phyloP scores from a whole-genome alignment of 2,113 vertebrate genomes.

The Larimichthys polyactis region DNA sequence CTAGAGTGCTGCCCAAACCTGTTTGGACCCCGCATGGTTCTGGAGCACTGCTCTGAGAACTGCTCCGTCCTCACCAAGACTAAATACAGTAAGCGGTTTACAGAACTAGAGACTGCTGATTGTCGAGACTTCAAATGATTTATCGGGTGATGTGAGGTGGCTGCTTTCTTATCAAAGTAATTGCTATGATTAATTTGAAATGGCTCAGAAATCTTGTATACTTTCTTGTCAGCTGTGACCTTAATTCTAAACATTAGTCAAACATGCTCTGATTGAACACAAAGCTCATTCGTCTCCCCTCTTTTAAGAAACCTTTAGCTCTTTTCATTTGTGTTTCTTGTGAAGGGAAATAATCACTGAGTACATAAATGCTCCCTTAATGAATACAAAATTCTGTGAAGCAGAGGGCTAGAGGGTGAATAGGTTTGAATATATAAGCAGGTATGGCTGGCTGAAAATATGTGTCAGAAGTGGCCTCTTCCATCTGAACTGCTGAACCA shows the following conservation, averaged over 20 bases:
- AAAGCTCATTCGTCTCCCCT: neutral
- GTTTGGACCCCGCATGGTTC: constrained; percentile 95
- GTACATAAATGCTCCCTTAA: neutral
- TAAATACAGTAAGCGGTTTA: constrained; percentile 93
- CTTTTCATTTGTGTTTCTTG: constrained; percentile 10
- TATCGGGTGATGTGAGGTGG: neutral
- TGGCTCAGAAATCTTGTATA: neutral
- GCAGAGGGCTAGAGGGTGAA: neutral
- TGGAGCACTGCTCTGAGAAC: constrained; percentile 97
- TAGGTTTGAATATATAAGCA: neutral
- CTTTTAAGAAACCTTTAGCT: neutral
- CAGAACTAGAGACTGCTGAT: neutral
- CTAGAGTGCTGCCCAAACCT: constrained; percentile 98
- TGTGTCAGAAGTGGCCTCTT: constrained; percentile 20
- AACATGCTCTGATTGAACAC: neutral
- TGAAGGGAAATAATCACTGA: constrained; percentile 19
- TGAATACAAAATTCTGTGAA: constrained; percentile 23
- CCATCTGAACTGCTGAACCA: constrained; percentile 3
- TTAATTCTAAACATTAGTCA: neutral
- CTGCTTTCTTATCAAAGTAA: constrained; percentile 6
- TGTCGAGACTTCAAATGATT: constrained; percentile 11
- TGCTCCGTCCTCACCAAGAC: constrained; percentile 99
- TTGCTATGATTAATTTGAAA: neutral
- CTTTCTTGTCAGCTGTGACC: constrained; percentile 10
- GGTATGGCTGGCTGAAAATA: neutral